These are phyloP conservation scores for Scalopus aquaticus DNA, from an alignment of 2,113 vertebrate species.

Conservation along the genomic window DNA sequence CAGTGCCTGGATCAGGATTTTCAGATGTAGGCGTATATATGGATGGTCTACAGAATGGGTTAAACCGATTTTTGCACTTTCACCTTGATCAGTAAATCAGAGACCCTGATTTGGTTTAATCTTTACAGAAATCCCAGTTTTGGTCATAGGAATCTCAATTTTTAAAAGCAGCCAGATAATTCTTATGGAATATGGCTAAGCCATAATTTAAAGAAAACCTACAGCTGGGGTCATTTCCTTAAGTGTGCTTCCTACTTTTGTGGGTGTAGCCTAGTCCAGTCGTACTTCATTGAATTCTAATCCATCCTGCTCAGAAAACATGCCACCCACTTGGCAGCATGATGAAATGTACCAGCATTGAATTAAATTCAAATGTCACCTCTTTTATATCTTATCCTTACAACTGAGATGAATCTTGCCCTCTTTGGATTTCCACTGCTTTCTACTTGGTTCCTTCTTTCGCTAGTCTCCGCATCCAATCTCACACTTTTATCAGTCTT, in stretches of 20 bases:
- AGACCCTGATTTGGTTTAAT: neutral
- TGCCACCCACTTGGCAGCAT: neutral
- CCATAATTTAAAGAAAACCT: neutral
- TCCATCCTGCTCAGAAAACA: neutral
- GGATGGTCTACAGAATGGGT: neutral
- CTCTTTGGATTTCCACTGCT: neutral
- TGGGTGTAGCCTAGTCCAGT: neutral
- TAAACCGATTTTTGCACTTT: neutral
- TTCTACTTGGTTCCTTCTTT: neutral
- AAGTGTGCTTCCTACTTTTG: neutral
- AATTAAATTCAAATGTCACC: neutral
- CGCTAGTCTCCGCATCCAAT: neutral
- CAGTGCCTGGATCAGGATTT: neutral
- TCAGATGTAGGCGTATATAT: neutral
- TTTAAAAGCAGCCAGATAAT: neutral
- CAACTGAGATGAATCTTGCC: neutral
- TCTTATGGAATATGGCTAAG: neutral
- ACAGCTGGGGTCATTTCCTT: neutral
- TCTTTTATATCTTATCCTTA: neutral
- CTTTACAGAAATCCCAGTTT: too few relatives aligned
- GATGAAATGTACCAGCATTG: neutral
- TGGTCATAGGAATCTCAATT: neutral
- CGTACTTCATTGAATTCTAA: neutral
- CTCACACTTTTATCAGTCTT: neutral
- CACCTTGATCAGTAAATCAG: neutral